Evolutionary conservation across 2,797 vertebrate genomes (phyloP).

Genomic region (Valencia hispanica): DNA sequence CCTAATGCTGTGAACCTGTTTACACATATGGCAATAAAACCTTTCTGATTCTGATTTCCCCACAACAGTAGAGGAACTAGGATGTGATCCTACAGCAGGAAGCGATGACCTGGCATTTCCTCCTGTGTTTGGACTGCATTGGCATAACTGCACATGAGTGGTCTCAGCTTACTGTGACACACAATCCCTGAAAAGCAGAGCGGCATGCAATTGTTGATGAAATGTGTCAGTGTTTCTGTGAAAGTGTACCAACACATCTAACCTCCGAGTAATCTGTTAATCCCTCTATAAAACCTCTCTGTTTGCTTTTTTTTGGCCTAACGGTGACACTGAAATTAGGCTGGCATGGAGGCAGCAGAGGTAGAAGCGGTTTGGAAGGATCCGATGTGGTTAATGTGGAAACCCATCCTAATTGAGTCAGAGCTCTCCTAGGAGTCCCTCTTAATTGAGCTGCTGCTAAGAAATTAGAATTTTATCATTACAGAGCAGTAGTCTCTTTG

Average conservation of each 20-base stretch:
- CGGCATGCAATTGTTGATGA: constrained; percentile 21
- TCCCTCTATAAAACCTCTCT: neutral
- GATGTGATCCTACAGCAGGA: constrained; percentile 56
- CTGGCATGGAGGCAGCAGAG: constrained; percentile 21
- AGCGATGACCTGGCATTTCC: constrained; percentile 68
- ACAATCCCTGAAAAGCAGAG: constrained; percentile 41
- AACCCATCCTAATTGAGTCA: constrained; percentile 73
- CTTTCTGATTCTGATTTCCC: too few relatives aligned
- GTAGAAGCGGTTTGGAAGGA: constrained; percentile 41
- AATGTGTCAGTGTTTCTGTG: constrained; percentile 28
- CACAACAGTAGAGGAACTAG: constrained; percentile 17
- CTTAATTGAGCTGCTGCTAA: constrained; percentile 73
- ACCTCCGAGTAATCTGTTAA: constrained; percentile 1
- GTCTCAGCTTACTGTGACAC: constrained; percentile 49
- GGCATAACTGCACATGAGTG: constrained; percentile 57
- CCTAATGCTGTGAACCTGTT: too few relatives aligned
- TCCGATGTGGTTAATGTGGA: constrained; percentile 70
- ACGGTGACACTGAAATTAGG: constrained; percentile 6
- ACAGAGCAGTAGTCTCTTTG: constrained; percentile 61
- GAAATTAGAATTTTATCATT: constrained; percentile 74
- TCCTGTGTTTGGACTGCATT: constrained; percentile 56
- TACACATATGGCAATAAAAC: too few relatives aligned
- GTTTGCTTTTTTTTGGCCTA: neutral
- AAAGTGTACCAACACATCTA: constrained; percentile 18
- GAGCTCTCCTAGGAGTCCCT: constrained; percentile 67